Conservation (phyloP, 2,888 invertebrate species). For the Cataglyphis rosenhaueri region DNA sequence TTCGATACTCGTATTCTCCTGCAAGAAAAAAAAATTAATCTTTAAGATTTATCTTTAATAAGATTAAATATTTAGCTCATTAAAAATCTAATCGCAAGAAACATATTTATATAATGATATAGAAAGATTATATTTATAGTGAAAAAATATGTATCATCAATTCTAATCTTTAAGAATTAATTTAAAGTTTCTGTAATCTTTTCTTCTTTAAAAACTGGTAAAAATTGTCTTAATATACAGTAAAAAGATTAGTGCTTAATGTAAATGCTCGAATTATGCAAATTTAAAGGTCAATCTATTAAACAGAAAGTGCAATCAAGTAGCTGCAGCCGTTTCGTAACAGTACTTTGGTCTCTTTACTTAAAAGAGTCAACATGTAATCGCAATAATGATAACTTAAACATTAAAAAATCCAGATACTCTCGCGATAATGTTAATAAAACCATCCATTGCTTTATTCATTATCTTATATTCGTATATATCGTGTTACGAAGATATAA, state of each 20-base stretch:
- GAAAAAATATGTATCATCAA: not conserved
- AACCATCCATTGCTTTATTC: not conserved
- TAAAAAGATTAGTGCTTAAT: not conserved
- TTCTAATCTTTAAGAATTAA: not conserved
- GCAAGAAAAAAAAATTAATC: slow-evolving; percentile 77
- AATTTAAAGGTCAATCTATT: slow-evolving; percentile 14
- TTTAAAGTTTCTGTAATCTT: not conserved
- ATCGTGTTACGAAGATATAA: not conserved
- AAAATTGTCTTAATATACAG: not conserved
- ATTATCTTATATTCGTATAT: not conserved
- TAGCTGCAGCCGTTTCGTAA: not conserved
- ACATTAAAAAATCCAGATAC: not conserved
- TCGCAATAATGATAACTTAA: slow-evolving; percentile 9
- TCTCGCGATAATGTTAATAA: not conserved
- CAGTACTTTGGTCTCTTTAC: not conserved
- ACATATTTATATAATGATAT: not conserved
- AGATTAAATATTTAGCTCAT: not conserved
- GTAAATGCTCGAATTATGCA: not conserved
- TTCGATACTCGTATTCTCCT: slow-evolving; percentile 95
- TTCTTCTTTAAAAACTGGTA: not conserved
- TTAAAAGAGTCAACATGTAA: not conserved
- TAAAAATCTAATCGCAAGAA: not conserved
- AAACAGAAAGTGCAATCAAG: not conserved
- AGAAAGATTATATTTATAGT: not conserved
- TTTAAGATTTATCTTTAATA: too few relatives aligned